A percentile compares a stretch with the other conserved stretches of the same genome.
Conservation (phyloP, 2,797 vertebrate species). For the Coendou prehensilis region DNA sequence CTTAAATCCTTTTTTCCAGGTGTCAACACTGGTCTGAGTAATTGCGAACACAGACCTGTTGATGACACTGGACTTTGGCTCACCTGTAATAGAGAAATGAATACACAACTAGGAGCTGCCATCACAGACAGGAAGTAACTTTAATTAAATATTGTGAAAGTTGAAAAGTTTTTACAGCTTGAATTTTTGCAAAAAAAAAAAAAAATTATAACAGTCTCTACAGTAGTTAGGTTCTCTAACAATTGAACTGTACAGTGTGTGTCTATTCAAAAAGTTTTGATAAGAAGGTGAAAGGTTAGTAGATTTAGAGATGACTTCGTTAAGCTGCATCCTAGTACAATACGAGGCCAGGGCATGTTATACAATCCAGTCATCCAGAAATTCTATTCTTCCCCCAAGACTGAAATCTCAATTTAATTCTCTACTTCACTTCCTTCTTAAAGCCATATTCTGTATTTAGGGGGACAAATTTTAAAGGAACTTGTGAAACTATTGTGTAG, state of each 20-base stretch:
- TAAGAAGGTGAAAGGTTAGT: constrained; percentile 92
- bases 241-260: constrained; percentile 99
- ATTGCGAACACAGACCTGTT: constrained; percentile 60
- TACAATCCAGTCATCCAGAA: constrained; percentile 89
- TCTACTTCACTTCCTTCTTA: constrained; percentile 87
- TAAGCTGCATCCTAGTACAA: constrained; percentile 89
- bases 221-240: constrained; percentile 97
- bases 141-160: constrained; percentile 99
- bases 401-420: constrained; percentile 85
- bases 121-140: constrained; percentile 99
- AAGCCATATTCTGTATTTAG: constrained; percentile 91
- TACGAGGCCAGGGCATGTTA: constrained; percentile 88
- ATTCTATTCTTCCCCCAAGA: constrained; percentile 86
- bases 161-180: constrained; percentile 99
- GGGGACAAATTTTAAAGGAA: constrained; percentile 86
- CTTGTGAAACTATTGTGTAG: constrained; percentile 80
- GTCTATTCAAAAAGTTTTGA: constrained; percentile 93
- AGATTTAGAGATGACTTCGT: constrained; percentile 90
- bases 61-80: constrained; percentile 28
- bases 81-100: constrained; percentile 89
- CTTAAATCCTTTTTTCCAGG: constrained; percentile 66
- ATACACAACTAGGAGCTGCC: constrained; percentile 88
- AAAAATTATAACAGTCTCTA: constrained; percentile 99
- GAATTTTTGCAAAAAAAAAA: constrained; percentile 94
- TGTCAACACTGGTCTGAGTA: constrained; percentile 64